phyloP scores from a whole-genome alignment of 2,113 vertebrate species.

The Pavo muticus region DNA sequence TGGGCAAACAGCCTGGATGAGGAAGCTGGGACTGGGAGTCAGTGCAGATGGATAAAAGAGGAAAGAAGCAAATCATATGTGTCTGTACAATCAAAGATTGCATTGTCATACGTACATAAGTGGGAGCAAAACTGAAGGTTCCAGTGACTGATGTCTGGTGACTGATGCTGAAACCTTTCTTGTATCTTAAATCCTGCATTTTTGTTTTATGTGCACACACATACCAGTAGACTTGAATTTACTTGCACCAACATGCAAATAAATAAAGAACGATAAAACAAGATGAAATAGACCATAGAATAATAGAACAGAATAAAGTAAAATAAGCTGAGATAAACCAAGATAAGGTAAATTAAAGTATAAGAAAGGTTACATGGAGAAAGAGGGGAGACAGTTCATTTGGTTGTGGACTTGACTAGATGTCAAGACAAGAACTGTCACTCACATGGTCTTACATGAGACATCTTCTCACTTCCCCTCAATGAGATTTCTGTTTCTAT shows the following conservation, averaged over 20 bases:
- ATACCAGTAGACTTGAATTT: neutral
- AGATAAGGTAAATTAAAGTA: neutral
- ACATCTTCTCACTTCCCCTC: neutral
- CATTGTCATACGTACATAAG: fast-evolving
- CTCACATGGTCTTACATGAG: neutral
- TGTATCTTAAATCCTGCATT: neutral
- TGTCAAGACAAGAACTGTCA: neutral
- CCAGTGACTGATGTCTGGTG: neutral
- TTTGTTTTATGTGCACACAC: neutral
- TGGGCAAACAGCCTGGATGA: neutral
- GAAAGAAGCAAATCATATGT: fast-evolving
- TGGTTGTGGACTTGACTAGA: neutral
- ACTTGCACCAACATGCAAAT: fast-evolving
- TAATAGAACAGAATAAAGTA: neutral
- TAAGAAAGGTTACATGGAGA: neutral
- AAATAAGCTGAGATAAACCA: neutral
- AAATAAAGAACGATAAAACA: neutral
- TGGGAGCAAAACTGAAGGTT: neutral
- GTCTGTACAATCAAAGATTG: neutral
- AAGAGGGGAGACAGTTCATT: neutral
- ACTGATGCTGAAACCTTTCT: neutral
- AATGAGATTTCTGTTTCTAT: neutral
- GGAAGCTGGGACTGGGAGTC: neutral
- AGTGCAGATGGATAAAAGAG: neutral
- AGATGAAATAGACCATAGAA: neutral